Evolutionary conservation across 1,140 invertebrate species (phyloP), one percentile per base, ranked within the genome.

Genomic region (Drosophila leontia): DNA sequence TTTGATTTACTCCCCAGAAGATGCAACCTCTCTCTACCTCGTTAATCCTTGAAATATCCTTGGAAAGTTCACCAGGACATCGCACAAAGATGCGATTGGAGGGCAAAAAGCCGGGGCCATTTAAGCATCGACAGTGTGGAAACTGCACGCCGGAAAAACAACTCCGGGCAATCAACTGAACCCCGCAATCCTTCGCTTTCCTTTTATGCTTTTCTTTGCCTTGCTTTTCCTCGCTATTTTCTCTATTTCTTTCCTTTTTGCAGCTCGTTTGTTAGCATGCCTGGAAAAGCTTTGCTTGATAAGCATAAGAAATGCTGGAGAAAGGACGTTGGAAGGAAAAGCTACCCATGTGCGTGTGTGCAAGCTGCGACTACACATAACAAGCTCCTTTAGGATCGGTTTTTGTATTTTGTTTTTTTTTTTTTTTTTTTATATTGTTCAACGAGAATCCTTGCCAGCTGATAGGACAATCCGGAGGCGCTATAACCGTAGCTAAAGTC

Each of bases 101-200:
- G 32, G 12, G n/a, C 11, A 41, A 64, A 41, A 64, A 60, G 35
- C 35, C 41, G 42, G 23, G 26, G 44, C 61, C 63, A 59, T 44
- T 56, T 80, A 95, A 96, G 93, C 95, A 44, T 98, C 97, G 83
- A 91, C 95, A 26, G 94, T 94, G 69, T 94, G 94, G 85, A 93
- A 81, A 61, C 41, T 72, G 64, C 35, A 58, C 12, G 50, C 57
- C 64, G 78, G 61, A 68, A 84, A 84, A 84, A 84, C 78, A 85
- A 68, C 75, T 75, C 53, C 35, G 48, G 75, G 82, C 82, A 86
- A 78, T 78, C 72, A 68, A 72, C 29, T 60, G 23, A 41, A 42
- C 56, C 63, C 51, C 42, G n/a, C 35, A 19, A 42, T 45, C 29
- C 29, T 12, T 32, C 35, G 32, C 34, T 9, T 13, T 58, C 55